Percentiles rank a stretch among this genome's conserved stretches.
Conservation (phyloP, 1,140 invertebrate genomes). For the Drosophila kohkoa region DNA sequence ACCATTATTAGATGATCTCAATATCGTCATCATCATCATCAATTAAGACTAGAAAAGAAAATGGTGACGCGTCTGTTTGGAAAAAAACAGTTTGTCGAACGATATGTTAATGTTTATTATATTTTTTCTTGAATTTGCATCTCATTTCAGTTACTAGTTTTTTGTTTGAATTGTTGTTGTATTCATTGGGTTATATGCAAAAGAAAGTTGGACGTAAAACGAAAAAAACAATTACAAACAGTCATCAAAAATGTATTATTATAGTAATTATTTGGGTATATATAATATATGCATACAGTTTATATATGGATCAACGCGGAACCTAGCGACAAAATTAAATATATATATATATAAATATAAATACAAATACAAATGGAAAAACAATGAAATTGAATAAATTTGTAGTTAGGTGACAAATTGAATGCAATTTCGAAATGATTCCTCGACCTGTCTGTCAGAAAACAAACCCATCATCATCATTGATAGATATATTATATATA, state of each 20-base stretch:
- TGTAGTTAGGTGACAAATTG: conserved; percentile 36
- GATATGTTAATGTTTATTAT: conserved; percentile 29
- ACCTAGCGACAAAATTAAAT: conserved; percentile 49
- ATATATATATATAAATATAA: conserved; percentile 23
- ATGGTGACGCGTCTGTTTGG: conserved; percentile 52
- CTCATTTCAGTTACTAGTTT: conserved; percentile 26
- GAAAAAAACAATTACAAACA: conserved; percentile 63
- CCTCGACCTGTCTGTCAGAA: conserved; percentile 27
- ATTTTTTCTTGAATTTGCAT: conserved; percentile 33
- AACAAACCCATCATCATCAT: conserved; percentile 21
- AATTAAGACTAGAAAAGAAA: conserved; percentile 73
- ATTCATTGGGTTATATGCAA: conserved; percentile 64
- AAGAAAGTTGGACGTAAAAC: conserved; percentile 43
- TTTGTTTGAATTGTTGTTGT: conserved; percentile 23
- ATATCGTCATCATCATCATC: conserved; percentile 62
- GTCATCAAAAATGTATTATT: conserved; percentile 60
- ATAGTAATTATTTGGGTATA: conserved; percentile 64
- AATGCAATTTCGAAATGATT: conserved; percentile 39
- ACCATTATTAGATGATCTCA: conserved; percentile 46
- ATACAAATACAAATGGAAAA: conserved; percentile 14
- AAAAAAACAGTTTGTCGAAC: conserved; percentile 38
- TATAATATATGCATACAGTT: conserved; percentile 63
- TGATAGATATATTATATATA: neutral
- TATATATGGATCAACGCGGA: conserved; percentile 62
- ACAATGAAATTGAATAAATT: conserved; percentile 36